Base-by-base conservation (phyloP, 1,140 invertebrate genomes). In the Drosophila biarmipes region DNA sequence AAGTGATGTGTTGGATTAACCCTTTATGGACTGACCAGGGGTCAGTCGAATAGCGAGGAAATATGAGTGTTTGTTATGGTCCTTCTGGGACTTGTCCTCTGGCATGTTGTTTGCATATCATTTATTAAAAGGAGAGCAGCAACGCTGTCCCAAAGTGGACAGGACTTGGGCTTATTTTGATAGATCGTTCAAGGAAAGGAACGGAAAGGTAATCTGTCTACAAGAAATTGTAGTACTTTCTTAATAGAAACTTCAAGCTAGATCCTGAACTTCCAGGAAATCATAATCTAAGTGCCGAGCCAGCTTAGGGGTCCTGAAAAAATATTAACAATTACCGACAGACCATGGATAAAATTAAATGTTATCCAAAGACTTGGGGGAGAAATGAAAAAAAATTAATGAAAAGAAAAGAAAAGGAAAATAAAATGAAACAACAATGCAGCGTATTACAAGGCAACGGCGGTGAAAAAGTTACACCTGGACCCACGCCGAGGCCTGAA, bases 61-160 rank as follows among this genome's bases (percentile, higher is more conserved):
- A 84, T 84, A 84, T 84, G 75, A 84, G 64, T 84, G 72, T 84
- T 84, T 82, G 79, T 71, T 74, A 78, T 82, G 63, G 62, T 79
- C 80, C 66, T 57, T 57, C 34, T 24, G 80, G 80, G 80, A 84
- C 58, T 48, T 67, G 49, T 75, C 40, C 11, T 19, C 45, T 38
- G 72, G 66, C 80, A 82, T 73, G 66, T 67, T 84, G 80, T 80
- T 84, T 84, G 66, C 72, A 84, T 84, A 79, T 79, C 61, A 79
- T 84, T 84, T 84, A 72, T 84, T 56, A 84, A 27, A 66, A 21
- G 35, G 42, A 56, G 48, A 78, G 71, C 51, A 69, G 7, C 15
- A 7, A 11, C 5, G 6, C 1, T 34, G 11, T 37, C 54, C 55
- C 61, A 10, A 21, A 69, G 37, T 69, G 49, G 58, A 52, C 75